phyloP scores from a whole-genome alignment of 92 coral and sea anemone species.

The Palythoa grandiflora region DNA sequence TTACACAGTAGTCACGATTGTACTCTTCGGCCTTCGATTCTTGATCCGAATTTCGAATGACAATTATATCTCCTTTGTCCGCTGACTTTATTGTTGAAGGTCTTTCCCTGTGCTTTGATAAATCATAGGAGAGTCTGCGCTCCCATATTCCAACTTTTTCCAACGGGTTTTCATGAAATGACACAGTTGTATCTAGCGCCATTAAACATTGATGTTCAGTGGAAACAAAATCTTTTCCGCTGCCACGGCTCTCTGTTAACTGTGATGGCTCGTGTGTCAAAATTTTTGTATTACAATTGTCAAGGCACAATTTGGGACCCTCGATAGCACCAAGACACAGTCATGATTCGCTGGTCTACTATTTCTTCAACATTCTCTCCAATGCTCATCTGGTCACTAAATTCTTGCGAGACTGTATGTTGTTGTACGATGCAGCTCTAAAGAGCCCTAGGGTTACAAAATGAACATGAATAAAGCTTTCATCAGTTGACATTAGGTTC shows the following conservation, averaged over 20 bases:
- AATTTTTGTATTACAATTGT: conserved; percentile 19
- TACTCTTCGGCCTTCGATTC: conserved; percentile 52
- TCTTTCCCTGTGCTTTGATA: conserved; percentile 81
- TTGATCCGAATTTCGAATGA: conserved; percentile 67
- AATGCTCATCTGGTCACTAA: conserved; percentile 25
- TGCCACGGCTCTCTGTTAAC: conserved; percentile 26
- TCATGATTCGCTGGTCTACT: conserved; percentile 24
- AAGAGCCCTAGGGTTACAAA: conserved; percentile 63
- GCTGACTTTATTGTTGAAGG: conserved; percentile 45
- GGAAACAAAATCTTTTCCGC: conserved; percentile 55
- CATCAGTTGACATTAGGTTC: conserved; percentile 93
- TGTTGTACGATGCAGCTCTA: conserved; percentile 51
- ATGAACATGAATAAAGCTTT: conserved; percentile 87
- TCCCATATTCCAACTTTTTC: conserved; percentile 86
- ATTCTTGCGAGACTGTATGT: conserved; percentile 58
- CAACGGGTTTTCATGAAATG: conserved; percentile 86
- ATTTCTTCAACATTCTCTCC: neutral
- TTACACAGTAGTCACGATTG: conserved; percentile 82
- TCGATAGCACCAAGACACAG: conserved; percentile 11
- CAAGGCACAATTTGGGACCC: conserved; percentile 35
- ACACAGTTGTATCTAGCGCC: conserved; percentile 88
- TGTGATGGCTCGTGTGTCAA: conserved; percentile 29
- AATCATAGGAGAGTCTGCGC: conserved; percentile 70
- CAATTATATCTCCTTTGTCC: conserved; percentile 75
- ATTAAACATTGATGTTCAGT: conserved; percentile 81